A percentile compares a stretch with the other conserved stretches of the same genome.
phyloP scores from a whole-genome alignment of 2,797 vertebrate genomes.

The Epinephelus coioides region DNA sequence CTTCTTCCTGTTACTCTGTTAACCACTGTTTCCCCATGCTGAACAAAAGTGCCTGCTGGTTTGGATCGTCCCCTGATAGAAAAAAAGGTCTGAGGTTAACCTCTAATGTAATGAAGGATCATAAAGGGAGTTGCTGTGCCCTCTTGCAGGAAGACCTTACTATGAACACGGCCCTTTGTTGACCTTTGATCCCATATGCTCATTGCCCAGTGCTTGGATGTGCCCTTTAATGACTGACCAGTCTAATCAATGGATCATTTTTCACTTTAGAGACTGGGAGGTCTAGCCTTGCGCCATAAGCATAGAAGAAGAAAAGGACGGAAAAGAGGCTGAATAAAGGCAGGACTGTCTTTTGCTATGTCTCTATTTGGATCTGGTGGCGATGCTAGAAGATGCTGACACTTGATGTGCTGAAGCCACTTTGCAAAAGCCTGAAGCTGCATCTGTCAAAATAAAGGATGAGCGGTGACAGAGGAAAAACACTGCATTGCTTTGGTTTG shows the following conservation, averaged over 20 bases:
- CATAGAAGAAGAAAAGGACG: not conserved
- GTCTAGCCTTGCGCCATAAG: conserved; percentile 27
- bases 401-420: conserved; percentile 12
- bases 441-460: conserved; percentile 59
- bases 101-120: conserved; percentile 80
- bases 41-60: conserved; percentile 33
- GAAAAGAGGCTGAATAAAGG: conserved; percentile 24
- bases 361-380: conserved; percentile 10
- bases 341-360: not conserved
- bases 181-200: conserved; percentile 85
- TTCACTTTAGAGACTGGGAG: conserved; percentile 71
- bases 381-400: conserved; percentile 24
- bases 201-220: conserved; percentile 78
- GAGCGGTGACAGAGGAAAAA: conserved; percentile 44
- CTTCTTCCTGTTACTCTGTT: conserved; percentile 60
- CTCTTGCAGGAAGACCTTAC: conserved; percentile 53
- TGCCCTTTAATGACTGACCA: conserved; percentile 83
- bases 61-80: conserved; percentile 9
- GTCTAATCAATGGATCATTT: conserved; percentile 85
- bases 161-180: conserved; percentile 80
- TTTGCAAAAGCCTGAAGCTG: conserved; percentile 23
- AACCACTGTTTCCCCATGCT: conserved; percentile 42
- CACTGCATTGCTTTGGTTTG: conserved; percentile 44
- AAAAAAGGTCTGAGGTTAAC: conserved; percentile 45
- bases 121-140: conserved; percentile 80